Evolutionary conservation across 2,797 vertebrate genomes (phyloP).

Genomic region (Amniataba percoides): DNA sequence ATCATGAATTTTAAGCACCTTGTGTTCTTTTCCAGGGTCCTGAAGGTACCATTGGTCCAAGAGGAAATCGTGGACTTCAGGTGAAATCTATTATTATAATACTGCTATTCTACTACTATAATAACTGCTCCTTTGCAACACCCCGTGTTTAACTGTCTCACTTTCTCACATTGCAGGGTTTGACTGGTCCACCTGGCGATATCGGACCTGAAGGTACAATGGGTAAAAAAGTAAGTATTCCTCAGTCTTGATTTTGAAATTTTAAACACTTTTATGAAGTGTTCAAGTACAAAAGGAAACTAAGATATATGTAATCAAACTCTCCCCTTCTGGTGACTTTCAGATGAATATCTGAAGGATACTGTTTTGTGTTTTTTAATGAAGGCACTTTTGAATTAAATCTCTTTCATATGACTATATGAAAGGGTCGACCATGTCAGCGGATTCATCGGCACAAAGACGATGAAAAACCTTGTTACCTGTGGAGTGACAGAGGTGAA

Average conservation of each 20-base stretch:
- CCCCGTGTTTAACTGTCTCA: neutral
- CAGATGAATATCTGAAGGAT: constrained; percentile 44
- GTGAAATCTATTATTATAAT: too few relatives aligned
- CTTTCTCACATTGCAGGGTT: constrained; percentile 80
- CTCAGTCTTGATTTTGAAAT: constrained; percentile 12
- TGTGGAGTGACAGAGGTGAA: constrained; percentile 5
- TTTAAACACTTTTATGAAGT: too few relatives aligned
- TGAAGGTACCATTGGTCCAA: constrained; percentile 87
- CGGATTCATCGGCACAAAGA: constrained; percentile 28
- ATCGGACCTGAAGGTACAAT: constrained; percentile 86
- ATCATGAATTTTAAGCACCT: neutral
- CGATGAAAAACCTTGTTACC: constrained; percentile 8
- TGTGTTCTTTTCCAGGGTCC: constrained; percentile 83
- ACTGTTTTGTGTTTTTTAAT: constrained; percentile 24
- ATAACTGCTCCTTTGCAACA: neutral
- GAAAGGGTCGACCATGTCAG: constrained; percentile 1
- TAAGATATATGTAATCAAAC: neutral
- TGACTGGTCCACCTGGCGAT: constrained; percentile 88
- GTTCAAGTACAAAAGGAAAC: constrained; percentile 10
- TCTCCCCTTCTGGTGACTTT: neutral
- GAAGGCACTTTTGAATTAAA: constrained; percentile 38
- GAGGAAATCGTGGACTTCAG: constrained; percentile 89
- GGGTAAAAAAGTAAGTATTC: constrained; percentile 88
- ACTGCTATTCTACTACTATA: too few relatives aligned
- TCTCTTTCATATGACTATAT: constrained; percentile 9